phyloP scores from a whole-genome alignment of 2,888 invertebrate species.

The Nyleta sp. region DNA sequence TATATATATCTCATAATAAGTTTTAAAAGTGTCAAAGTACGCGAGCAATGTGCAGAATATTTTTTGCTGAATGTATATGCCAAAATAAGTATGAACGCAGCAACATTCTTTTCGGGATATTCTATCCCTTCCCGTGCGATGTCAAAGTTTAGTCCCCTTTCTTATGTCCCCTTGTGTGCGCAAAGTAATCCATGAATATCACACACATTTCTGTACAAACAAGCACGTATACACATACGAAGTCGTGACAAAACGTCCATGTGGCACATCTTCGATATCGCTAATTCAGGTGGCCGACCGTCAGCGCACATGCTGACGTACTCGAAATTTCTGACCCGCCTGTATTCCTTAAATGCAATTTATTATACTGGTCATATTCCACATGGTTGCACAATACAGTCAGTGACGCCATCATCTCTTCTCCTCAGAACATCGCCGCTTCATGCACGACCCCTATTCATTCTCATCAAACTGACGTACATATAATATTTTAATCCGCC shows the following conservation, averaged over 20 bases:
- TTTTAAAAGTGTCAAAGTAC: slow-evolving; percentile 22
- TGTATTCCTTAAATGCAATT: slow-evolving; percentile 52
- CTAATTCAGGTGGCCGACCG: slow-evolving; percentile 45
- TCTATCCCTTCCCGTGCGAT: slow-evolving; percentile 26
- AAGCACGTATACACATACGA: slow-evolving; percentile 6
- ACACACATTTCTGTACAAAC: slow-evolving; percentile 34
- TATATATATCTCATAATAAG: too few species aligned
- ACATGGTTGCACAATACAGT: slow-evolving; percentile 39
- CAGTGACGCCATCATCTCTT: slow-evolving; percentile 19
- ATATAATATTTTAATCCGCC: slow-evolving; percentile 12
- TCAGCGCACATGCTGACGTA: slow-evolving; percentile 44
- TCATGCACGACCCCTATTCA: slow-evolving; percentile 10
- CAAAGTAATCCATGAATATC: slow-evolving; percentile 44
- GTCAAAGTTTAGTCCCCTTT: slow-evolving; percentile 54
- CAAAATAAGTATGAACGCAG: slow-evolving; percentile 15
- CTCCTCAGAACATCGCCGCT: background rate
- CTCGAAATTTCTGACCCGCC: slow-evolving; percentile 35
- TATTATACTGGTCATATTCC: slow-evolving; percentile 42
- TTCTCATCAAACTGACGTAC: slow-evolving; percentile 15
- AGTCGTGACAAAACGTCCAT: slow-evolving; percentile 15
- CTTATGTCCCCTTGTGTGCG: slow-evolving; percentile 32
- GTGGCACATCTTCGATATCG: slow-evolving; percentile 34
- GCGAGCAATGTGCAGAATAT: background rate
- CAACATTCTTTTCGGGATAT: slow-evolving; percentile 47
- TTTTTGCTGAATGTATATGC: background rate